Conservation (phyloP, 2,113 vertebrate species). For the Onychorhynchus coronatus region DNA sequence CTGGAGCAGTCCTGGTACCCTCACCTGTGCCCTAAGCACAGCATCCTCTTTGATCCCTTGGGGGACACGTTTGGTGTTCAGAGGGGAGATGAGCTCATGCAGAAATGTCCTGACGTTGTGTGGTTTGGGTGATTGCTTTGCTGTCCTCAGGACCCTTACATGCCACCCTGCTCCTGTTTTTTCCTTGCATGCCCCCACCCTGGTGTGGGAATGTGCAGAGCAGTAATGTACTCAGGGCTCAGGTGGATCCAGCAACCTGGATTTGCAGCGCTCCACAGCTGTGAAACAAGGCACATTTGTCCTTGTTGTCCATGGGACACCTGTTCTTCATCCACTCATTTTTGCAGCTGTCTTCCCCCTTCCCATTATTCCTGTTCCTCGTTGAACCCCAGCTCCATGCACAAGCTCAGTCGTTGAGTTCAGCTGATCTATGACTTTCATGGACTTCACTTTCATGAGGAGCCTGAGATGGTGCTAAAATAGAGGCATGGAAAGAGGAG, state of each 20-base stretch:
- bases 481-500: neutral
- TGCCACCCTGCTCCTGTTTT: neutral
- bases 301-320: neutral
- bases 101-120: neutral
- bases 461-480: neutral
- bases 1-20: neutral
- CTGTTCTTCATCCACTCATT: neutral
- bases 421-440: neutral
- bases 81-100: neutral
- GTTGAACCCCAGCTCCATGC: neutral
- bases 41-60: accelerated
- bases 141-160: neutral
- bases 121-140: neutral
- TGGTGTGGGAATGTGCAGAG: neutral
- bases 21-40: neutral
- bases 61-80: accelerated
- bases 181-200: too few species aligned
- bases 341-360: neutral
- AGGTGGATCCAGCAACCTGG: neutral
- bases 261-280: neutral
- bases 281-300: neutral
- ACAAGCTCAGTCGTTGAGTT: neutral
- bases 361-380: neutral
- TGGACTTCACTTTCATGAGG: too few species aligned
- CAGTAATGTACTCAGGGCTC: neutral